These are phyloP conservation scores for Acanthurus tractus DNA, from an alignment of 2,797 vertebrate species.

Conservation along the genomic window DNA sequence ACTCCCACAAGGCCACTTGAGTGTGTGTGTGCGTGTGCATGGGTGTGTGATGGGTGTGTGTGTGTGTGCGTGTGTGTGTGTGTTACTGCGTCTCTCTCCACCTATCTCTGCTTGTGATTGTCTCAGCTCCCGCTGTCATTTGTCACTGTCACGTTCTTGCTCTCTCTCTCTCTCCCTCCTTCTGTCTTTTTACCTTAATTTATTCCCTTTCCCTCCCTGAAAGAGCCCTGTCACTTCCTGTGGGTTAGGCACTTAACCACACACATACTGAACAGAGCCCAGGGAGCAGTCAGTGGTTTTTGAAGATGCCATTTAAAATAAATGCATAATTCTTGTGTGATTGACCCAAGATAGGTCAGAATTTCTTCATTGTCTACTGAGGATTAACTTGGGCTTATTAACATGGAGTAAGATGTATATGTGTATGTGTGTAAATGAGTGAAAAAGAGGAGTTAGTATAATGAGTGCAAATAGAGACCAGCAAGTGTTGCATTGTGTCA, in stretches of 20 bases:
- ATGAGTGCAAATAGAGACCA: too few species aligned
- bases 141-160: constrained; percentile 64
- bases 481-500: too few species aligned
- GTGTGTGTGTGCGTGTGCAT: constrained; percentile 16
- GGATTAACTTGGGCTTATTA: background rate
- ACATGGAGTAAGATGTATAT: constrained; percentile 8
- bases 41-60: constrained; percentile 19
- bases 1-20: constrained; percentile 38
- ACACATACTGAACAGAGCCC: constrained; percentile 13
- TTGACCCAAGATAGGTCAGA: constrained; percentile 11
- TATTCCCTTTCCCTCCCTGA: constrained; percentile 37
- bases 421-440: background rate
- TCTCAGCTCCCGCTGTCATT: constrained; percentile 58
- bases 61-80: constrained; percentile 24
- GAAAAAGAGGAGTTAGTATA: too few species aligned
- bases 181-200: constrained; percentile 18
- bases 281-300: constrained; percentile 15
- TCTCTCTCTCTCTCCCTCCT: constrained; percentile 14
- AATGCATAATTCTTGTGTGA: constrained; percentile 22
- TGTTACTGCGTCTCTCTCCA: constrained; percentile 32
- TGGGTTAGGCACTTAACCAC: constrained; percentile 40
- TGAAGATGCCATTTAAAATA: constrained; percentile 44
- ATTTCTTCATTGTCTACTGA: constrained; percentile 1
- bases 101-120: constrained; percentile 50
- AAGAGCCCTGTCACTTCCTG: constrained; percentile 47